Conservation (phyloP, 37 sponge, comb jelly and placozoan species). For the Tethya wilhelma region DNA sequence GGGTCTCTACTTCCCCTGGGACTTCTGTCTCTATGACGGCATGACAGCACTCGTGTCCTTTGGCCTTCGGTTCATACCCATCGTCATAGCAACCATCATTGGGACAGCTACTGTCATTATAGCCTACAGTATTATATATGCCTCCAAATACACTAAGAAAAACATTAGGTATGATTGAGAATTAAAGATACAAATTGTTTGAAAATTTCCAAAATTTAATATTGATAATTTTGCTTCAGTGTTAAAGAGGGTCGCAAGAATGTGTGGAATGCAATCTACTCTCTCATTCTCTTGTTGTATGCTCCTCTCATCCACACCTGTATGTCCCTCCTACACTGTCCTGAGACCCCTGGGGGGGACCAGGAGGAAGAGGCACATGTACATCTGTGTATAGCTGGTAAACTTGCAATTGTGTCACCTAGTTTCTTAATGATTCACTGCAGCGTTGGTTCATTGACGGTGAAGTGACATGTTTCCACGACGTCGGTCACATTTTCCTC, state of each 20-base stretch:
- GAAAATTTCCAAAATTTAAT: background rate
- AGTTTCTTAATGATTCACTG: background rate
- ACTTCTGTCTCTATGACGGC: constrained; percentile 54
- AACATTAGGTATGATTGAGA: too few relatives aligned
- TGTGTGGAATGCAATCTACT: constrained; percentile 59
- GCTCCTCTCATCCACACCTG: constrained; percentile 63
- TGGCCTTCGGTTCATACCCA: constrained; percentile 33
- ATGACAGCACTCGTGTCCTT: constrained; percentile 36
- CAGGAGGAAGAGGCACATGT: constrained; percentile 9
- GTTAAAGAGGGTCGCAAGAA: constrained; percentile 13
- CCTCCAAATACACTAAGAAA: too few relatives aligned
- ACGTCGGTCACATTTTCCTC: constrained; percentile 41
- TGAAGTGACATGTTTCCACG: constrained; percentile 43
- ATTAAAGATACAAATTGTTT: too few relatives aligned
- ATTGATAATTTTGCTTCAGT: background rate
- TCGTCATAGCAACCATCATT: constrained; percentile 25
- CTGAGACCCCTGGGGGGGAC: background rate
- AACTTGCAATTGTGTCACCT: background rate
- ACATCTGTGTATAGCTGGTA: background rate
- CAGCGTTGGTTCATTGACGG: constrained; percentile 76
- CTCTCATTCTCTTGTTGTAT: constrained; percentile 56
- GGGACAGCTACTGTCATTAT: constrained; percentile 3
- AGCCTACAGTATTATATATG: too few relatives aligned
- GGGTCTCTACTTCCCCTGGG: constrained; percentile 74
- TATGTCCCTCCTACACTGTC: constrained; percentile 57